Evolutionary conservation across 2,797 vertebrate genomes (phyloP).

Genomic region (Hozukius guyotensis): DNA sequence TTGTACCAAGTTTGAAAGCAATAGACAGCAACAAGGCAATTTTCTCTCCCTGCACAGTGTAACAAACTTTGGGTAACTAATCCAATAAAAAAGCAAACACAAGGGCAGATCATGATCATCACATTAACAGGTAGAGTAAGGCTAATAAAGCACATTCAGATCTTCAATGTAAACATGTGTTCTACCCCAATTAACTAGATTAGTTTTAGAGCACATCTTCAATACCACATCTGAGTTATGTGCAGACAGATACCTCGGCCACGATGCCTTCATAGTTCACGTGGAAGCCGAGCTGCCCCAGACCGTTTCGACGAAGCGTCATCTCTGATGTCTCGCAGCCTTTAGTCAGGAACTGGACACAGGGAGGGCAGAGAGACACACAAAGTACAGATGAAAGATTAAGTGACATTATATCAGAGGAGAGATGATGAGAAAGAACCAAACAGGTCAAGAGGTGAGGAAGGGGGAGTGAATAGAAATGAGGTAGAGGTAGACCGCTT

Average conservation of each 20-base stretch:
- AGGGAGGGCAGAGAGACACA: not conserved
- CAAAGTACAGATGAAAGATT: not conserved
- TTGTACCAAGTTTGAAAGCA: not conserved
- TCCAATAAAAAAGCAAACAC: not conserved
- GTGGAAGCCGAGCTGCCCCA: slow-evolving; percentile 98
- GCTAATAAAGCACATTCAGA: not conserved
- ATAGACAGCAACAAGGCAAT: not conserved
- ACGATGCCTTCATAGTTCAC: slow-evolving; percentile 99
- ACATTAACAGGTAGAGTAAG: not conserved
- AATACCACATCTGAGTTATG: not conserved
- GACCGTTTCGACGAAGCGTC: slow-evolving; percentile 95
- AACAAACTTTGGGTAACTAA: not conserved
- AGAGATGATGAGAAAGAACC: not conserved
- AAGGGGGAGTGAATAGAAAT: not conserved
- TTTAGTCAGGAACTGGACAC: slow-evolving; percentile 89
- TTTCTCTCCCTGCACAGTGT: not conserved
- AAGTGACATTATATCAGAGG: not conserved
- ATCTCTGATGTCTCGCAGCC: slow-evolving; percentile 97
- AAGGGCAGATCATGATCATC: not conserved
- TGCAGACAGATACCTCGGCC: slow-evolving; percentile 82
- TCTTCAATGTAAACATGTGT: not conserved
- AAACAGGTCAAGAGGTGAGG: not conserved
- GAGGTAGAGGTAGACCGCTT: not conserved
- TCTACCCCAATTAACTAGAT: not conserved
- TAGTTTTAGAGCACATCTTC: not conserved